Percentiles rank a stretch among this genome's conserved stretches.
Evolutionary conservation across 2,113 vertebrate genomes (phyloP).

Genomic region (Prolemur simus): DNA sequence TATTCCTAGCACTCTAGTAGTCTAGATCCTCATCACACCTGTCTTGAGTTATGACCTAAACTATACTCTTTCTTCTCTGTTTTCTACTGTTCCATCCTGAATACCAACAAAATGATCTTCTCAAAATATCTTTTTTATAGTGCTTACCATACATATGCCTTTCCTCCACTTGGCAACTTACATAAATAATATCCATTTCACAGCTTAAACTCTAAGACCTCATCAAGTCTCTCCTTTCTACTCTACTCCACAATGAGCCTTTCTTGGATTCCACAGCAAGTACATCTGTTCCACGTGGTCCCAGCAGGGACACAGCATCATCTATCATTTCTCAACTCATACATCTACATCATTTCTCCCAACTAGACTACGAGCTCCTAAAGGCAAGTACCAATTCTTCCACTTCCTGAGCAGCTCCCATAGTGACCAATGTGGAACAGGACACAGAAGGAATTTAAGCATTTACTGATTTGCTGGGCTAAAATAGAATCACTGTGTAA

Average conservation of each 20-base stretch:
- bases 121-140: neutral
- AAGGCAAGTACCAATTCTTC: neutral
- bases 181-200: neutral
- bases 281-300: neutral
- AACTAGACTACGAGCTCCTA: neutral
- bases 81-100: neutral
- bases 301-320: neutral
- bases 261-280: neutral
- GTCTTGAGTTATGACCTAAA: neutral
- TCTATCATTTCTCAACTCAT: neutral
- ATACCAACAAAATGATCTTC: neutral
- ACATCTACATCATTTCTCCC: neutral
- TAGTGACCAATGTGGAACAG: neutral
- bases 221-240: neutral
- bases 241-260: neutral
- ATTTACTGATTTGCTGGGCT: neutral
- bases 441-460: slow-evolving; percentile 20
- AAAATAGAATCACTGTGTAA: neutral
- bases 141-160: neutral
- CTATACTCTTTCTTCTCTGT: neutral
- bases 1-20: neutral
- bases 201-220: neutral
- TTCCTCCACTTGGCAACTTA: neutral
- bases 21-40: neutral
- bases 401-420: neutral